Base-by-base conservation (phyloP, 1,140 invertebrate genomes). In the Papilio polyxenes region DNA sequence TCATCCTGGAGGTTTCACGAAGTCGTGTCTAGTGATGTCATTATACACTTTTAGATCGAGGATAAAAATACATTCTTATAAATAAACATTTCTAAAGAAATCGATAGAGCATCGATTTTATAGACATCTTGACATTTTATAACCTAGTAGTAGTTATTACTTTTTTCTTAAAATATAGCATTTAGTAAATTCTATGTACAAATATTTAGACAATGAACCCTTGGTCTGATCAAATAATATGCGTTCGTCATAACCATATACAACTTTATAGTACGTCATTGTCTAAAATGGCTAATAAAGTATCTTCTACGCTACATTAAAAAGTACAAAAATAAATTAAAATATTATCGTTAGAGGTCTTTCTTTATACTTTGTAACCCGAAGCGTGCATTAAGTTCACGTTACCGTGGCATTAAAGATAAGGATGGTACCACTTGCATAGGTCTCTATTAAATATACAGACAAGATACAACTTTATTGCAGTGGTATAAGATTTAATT, bases 21-120 rank as follows among this genome's bases (percentile, higher is more conserved):
- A 77, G 75, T 49, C 49, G 75, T 77, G 75, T 13, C 13, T 23
- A 31, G 75, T 77, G 75, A 77, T 49, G 23, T 77, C 75, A 77
- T 31, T 48, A 77, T 23, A 53, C 53, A 17, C 75, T 31, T 48
- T 77, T 49, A 23, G 13, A 56, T 75, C 15, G 48, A 75, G 3
- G 4, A 44, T 75, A 48, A 44, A 75, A 75, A 75, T 23, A 75
- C 10, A 23, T 10, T 8, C 23, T 75, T 10, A 48, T 75, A 48
- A 49, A 49, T 49, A 23, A 13, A 23, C 17, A 75, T 9, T n/a
- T 20, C 13, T 77, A 17, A 13, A 51, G 6, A 10, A 37, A 51
- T 53, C 7, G 31, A 77, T 31, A 51, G 0, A 4, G 49, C 3
- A 75, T 11, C 44, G n/a, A 65, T 65, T 56, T 56, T 31, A 65